Percentiles rank a stretch among this genome's conserved stretches.
phyloP scores from a whole-genome alignment of 1,140 invertebrate species.

The Micrasema longulum region DNA sequence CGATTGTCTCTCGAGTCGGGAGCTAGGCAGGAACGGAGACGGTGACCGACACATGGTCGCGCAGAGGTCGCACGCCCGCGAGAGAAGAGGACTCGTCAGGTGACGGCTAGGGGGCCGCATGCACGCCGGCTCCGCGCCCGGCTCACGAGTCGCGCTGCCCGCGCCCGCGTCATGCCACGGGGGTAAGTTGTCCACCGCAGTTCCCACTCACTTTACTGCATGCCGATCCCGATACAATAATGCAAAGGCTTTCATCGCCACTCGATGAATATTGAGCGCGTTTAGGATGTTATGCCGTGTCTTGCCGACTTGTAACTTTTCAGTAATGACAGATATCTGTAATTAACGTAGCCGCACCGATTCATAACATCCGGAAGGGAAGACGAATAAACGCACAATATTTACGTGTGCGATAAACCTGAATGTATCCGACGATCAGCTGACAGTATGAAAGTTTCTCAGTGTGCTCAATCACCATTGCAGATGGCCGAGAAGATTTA shows the following conservation, averaged over 20 bases:
- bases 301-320: conserved; percentile 23
- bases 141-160: neutral
- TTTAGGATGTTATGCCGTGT: conserved; percentile 48
- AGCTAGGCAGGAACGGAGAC: neutral
- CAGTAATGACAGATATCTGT: neutral
- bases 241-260: conserved; percentile 69
- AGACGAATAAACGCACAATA: conserved; percentile 35
- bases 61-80: neutral
- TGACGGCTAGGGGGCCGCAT: conserved; percentile 36
- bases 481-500: conserved; percentile 43
- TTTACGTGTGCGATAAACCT: conserved; percentile 39
- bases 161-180: conserved; percentile 27
- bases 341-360: conserved; percentile 12
- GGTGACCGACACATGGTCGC: conserved; percentile 5
- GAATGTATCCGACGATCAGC: conserved; percentile 16
- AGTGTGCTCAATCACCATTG: conserved; percentile 45
- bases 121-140: conserved; percentile 23
- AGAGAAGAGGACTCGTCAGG: conserved; percentile 11
- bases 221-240: conserved; percentile 54
- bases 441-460: conserved; percentile 33
- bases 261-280: conserved; percentile 64
- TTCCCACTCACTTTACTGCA: conserved; percentile 14
- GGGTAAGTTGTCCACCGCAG: conserved; percentile 8
- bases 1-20: neutral
- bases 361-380: conserved; percentile 39